Percentiles rank a stretch among this genome's conserved stretches.
phyloP scores from a whole-genome alignment of 53 echinoderm and acorn worm species.

The Luidia sarsii region DNA sequence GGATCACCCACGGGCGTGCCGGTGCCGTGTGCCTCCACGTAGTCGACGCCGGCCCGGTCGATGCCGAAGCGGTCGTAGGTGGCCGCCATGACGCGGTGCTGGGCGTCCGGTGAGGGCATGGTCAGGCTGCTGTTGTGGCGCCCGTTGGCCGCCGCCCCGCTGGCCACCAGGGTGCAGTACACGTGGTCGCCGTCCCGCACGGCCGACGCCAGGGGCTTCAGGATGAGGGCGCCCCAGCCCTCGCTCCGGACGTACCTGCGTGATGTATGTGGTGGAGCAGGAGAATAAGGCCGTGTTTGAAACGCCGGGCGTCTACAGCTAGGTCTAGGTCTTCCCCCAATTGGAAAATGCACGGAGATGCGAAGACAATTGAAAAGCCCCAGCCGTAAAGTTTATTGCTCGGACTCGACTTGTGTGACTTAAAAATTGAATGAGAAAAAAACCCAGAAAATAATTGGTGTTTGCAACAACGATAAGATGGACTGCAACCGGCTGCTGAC shows the following conservation, averaged over 20 bases:
- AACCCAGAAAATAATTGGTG: too few species aligned
- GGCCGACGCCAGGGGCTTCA: constrained; percentile 78
- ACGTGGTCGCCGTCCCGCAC: constrained; percentile 83
- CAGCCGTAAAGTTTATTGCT: too few species aligned
- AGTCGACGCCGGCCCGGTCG: constrained; percentile 72
- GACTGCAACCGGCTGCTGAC: too few species aligned
- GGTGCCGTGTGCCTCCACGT: constrained; percentile 92
- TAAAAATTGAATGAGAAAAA: too few species aligned
- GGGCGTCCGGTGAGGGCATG: constrained; percentile 81
- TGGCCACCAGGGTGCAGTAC: constrained; percentile 78
- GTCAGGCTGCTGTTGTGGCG: constrained; percentile 81
- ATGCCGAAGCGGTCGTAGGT: constrained; percentile 78
- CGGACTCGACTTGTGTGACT: too few species aligned
- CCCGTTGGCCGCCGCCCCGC: constrained; percentile 82
- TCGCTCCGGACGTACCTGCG: constrained; percentile 93
- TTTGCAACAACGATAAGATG: too few species aligned
- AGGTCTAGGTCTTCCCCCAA: too few species aligned
- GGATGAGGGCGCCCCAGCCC: constrained; percentile 84
- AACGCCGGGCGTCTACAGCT: too few species aligned
- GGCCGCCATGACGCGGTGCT: constrained; percentile 71
- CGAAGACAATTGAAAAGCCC: too few species aligned
- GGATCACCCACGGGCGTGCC: constrained; percentile 98
- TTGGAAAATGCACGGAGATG: too few species aligned
- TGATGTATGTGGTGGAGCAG: constrained; percentile 67
- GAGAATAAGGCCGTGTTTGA: too few species aligned